A percentile compares a stretch with the other conserved stretches of the same genome.
These are phyloP conservation scores for Polyploca ridens DNA, from an alignment of 2,888 invertebrate species.

Conservation along the genomic window DNA sequence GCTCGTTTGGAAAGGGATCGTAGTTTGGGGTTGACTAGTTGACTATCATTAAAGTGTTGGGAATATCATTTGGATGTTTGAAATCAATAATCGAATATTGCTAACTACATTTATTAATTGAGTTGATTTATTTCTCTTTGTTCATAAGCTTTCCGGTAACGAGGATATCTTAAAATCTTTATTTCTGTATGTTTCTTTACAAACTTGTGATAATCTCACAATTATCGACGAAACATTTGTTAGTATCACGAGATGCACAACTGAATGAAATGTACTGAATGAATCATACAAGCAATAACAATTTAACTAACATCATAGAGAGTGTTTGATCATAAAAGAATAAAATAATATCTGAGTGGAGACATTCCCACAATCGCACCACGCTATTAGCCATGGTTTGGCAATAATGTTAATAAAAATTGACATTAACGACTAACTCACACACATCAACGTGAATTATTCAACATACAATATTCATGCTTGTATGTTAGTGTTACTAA, in stretches of 20 bases:
- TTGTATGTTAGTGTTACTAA: constrained; percentile 43
- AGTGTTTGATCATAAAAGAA: constrained; percentile 12
- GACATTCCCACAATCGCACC: constrained; percentile 47
- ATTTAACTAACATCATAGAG: constrained; percentile 9
- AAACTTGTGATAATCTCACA: too few relatives aligned
- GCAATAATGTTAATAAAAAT: constrained; percentile 53
- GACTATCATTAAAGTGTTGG: constrained; percentile 30
- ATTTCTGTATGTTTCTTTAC: too few relatives aligned
- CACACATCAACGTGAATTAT: constrained; percentile 46
- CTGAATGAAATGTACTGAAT: constrained; percentile 2
- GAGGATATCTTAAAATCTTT: too few relatives aligned
- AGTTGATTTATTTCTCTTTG: not conserved
- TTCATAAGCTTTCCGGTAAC: not conserved
- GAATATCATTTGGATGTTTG: constrained; percentile 39
- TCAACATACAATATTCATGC: constrained; percentile 43
- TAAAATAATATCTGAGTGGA: constrained; percentile 13
- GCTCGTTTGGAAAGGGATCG: constrained; percentile 69
- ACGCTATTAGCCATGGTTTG: constrained; percentile 47
- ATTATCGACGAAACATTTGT: too few relatives aligned
- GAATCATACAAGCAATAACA: constrained; percentile 7
- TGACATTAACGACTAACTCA: constrained; percentile 48
- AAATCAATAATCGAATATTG: constrained; percentile 5
- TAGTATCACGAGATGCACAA: too few relatives aligned
- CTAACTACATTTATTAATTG: not conserved
- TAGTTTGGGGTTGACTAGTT: constrained; percentile 48